Conservation (phyloP, 2,888 invertebrate genomes). For the Amblyjoppa fuscipennis region DNA sequence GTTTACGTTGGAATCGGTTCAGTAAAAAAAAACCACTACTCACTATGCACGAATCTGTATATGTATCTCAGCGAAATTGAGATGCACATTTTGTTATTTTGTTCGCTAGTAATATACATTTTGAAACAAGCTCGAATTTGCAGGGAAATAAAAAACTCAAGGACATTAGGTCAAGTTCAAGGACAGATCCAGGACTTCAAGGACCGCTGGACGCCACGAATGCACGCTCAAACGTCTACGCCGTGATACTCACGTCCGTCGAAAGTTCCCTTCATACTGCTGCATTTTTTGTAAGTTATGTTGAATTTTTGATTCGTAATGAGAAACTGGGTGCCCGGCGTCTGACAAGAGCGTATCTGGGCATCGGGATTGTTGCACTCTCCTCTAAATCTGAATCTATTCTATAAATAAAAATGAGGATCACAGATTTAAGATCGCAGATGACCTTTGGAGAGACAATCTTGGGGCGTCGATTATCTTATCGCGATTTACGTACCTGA, state of each 20-base stretch:
- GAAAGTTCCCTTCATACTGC: constrained; percentile 95
- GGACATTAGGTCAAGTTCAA: too few species aligned
- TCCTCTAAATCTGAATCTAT: constrained; percentile 95
- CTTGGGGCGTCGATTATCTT: neutral
- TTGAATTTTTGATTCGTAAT: constrained; percentile 99
- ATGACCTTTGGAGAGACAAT: neutral
- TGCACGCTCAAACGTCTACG: neutral
- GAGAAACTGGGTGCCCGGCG: constrained; percentile 97
- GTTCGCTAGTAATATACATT: too few species aligned
- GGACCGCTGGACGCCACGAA: too few species aligned
- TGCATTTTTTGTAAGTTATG: constrained; percentile 96
- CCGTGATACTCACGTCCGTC: constrained; percentile 88
- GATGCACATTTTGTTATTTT: neutral
- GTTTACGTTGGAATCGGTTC: too few species aligned
- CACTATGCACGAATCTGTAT: too few species aligned
- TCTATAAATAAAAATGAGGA: constrained; percentile 85
- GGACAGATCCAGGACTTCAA: too few species aligned
- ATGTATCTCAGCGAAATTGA: neutral
- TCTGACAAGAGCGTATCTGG: constrained; percentile 97
- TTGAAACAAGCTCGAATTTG: too few species aligned
- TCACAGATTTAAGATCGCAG: neutral
- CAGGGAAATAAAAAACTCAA: too few species aligned
- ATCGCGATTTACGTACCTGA: constrained; percentile 86
- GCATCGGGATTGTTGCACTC: constrained; percentile 96
- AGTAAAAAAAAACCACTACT: too few species aligned